These are phyloP conservation scores for Fragum whitleyi DNA, from an alignment of 2,888 invertebrate species.

Conservation along the genomic window DNA sequence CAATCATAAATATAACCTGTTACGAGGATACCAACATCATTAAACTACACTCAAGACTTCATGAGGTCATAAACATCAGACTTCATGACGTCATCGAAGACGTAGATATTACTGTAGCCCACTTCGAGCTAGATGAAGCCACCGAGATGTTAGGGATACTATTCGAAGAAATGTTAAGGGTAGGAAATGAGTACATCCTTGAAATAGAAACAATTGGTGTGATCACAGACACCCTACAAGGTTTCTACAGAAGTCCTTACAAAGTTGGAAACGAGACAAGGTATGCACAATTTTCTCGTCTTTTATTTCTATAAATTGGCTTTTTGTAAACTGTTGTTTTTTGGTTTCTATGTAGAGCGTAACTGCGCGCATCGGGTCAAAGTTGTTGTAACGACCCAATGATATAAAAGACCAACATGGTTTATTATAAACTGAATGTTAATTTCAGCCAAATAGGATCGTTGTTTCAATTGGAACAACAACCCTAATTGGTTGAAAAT, in stretches of 20 bases:
- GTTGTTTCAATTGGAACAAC: too few relatives aligned
- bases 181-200: slow-evolving; percentile 42
- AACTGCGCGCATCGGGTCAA: too few relatives aligned
- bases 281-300: slow-evolving; percentile 37
- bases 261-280: slow-evolving; percentile 43
- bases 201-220: slow-evolving; percentile 15
- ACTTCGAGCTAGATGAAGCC: not conserved
- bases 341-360: too few relatives aligned
- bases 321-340: too few relatives aligned
- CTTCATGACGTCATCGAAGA: not conserved
- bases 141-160: slow-evolving; percentile 39
- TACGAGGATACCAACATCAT: slow-evolving; percentile 37
- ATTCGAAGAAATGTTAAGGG: not conserved
- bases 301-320: too few relatives aligned
- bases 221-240: slow-evolving; percentile 37
- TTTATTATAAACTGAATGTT: too few relatives aligned
- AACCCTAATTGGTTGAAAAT: too few relatives aligned
- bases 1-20: slow-evolving; percentile 34
- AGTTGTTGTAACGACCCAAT: too few relatives aligned
- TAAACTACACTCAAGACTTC: slow-evolving; percentile 26
- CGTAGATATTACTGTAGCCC: not conserved
- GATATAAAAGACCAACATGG: too few relatives aligned
- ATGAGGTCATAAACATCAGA: slow-evolving; percentile 5
- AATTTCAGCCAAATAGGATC: too few relatives aligned
- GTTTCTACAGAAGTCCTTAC: slow-evolving; percentile 56